Base-by-base conservation (phyloP, 2,797 vertebrate genomes). In the Ctenopoma multispine region DNA sequence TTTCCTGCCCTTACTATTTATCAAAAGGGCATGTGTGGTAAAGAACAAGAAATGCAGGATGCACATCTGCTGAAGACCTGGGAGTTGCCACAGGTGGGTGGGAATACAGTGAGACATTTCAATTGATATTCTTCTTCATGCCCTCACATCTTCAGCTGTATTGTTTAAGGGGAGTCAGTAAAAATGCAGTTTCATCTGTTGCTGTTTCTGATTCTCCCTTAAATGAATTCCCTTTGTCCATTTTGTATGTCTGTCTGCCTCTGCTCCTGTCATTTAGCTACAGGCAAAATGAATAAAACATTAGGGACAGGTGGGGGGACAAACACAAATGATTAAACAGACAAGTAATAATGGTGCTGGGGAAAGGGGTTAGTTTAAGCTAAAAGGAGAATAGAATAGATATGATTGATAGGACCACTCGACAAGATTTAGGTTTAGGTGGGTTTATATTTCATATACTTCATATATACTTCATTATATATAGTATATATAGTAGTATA, bases 221-320 rank as follows among this genome's bases (percentile, higher is more conserved):
- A 59, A 72, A 72, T 85, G 0, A 72, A 75, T 84, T 76, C 58
- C 57, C 47, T 69, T 74, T 77, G 72, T 82, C 69, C 53, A 20
- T 55, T 74, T 68, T 59, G 23, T 69, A 51, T 74, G 59, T 56
- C 14, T 20, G 18, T 77, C 46, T 36, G 36, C 40, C 61, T 77
- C 60, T 69, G 60, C n/a, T 14, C 62, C 21, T 69, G 77, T 64
- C 49, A 69, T 74, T 68, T 73, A 38, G 63, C 79, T 57, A 15
- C 18, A 14, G 71, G 75, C 61, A 55, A 76, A 77, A 84, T 86
- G 34, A 84, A 87, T 84, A 80, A 83, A 83, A 79, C 53, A 83
- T 81, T 51, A 43, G 70, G 43, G 56, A 64, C 72, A 65, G 73
- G 68, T 89, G 63, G 56, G 63, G 61, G 62, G 60, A 68, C 60